Conservation (phyloP, 1,140 invertebrate genomes). For the Steinernema khuongi region DNA sequence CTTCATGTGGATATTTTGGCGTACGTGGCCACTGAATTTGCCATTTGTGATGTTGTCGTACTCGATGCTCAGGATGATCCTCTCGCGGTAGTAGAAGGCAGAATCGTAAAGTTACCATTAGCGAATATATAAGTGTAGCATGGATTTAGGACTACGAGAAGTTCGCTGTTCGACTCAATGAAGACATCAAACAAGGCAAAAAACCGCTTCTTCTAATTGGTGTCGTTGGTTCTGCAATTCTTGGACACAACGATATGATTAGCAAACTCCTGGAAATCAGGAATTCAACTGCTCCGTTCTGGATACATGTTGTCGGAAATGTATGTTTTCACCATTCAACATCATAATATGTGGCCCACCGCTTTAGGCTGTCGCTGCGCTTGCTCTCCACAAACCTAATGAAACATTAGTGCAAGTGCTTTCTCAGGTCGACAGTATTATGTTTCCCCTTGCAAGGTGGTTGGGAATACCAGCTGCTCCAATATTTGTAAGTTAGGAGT, state of each 20-base stretch:
- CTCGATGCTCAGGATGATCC: conserved; percentile 32
- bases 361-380: conserved; percentile 35
- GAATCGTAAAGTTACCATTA: conserved; percentile 29
- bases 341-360: conserved; percentile 1
- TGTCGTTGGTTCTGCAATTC: conserved; percentile 40
- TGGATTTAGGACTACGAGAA: conserved; percentile 30
- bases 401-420: conserved; percentile 37
- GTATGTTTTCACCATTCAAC: conserved; percentile 23
- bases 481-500: conserved; percentile 78
- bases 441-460: conserved; percentile 78
- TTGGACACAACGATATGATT: conserved; percentile 44
- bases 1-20: conserved; percentile 36
- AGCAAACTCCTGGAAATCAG: conserved; percentile 33
- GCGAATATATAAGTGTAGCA: background rate
- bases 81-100: conserved; percentile 37
- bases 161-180: conserved; percentile 35
- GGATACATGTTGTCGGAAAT: conserved; percentile 42
- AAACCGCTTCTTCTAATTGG: conserved; percentile 38
- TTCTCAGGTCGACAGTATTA: conserved; percentile 75
- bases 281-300: conserved; percentile 26
- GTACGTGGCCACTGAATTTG: conserved; percentile 36
- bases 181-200: conserved; percentile 32
- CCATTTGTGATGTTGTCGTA: conserved; percentile 38
- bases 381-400: conserved; percentile 34
- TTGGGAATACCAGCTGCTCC: conserved; percentile 82